Evolutionary conservation across 2,113 vertebrate genomes (phyloP).

Genomic region (Ramphastos sulfuratus): DNA sequence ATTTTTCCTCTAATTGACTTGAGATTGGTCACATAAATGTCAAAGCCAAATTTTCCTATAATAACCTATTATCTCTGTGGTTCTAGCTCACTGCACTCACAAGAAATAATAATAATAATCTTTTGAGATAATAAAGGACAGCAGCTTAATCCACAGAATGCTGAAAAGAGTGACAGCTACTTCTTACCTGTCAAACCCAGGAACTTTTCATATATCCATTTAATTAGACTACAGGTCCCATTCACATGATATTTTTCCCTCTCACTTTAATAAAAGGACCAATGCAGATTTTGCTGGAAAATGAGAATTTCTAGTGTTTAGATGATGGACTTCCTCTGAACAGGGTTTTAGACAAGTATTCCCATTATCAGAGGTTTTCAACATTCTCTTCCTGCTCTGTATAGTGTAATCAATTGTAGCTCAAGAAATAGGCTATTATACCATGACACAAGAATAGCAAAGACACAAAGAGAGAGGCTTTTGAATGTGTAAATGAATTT

Average conservation of each 20-base stretch:
- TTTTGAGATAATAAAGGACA: conserved; percentile 66
- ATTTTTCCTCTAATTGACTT: conserved; percentile 84
- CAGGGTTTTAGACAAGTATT: not conserved
- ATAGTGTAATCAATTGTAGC: not conserved
- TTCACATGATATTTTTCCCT: not conserved
- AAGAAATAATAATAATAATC: conserved; percentile 67
- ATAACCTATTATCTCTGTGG: conserved; percentile 78
- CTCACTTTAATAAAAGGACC: not conserved
- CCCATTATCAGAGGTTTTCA: conserved; percentile 8
- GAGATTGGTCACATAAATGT: conserved; percentile 80
- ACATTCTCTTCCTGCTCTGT: not conserved
- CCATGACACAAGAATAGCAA: not conserved
- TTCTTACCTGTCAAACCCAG: conserved; percentile 48
- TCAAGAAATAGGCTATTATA: conserved; percentile 14
- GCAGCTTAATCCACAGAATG: conserved; percentile 60
- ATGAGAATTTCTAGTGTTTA: conserved; percentile 11
- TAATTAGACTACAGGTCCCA: conserved; percentile 26
- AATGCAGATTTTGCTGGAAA: not conserved
- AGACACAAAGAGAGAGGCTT: not conserved
- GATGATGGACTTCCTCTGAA: not conserved
- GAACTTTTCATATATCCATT: conserved; percentile 58
- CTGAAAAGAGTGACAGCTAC: conserved; percentile 40
- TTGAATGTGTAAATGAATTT: conserved; percentile 3
- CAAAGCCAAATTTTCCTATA: conserved; percentile 78
- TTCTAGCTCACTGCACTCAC: conserved; percentile 73